phyloP scores from a whole-genome alignment of 2,797 vertebrate species.

The Echeneis naucrates region DNA sequence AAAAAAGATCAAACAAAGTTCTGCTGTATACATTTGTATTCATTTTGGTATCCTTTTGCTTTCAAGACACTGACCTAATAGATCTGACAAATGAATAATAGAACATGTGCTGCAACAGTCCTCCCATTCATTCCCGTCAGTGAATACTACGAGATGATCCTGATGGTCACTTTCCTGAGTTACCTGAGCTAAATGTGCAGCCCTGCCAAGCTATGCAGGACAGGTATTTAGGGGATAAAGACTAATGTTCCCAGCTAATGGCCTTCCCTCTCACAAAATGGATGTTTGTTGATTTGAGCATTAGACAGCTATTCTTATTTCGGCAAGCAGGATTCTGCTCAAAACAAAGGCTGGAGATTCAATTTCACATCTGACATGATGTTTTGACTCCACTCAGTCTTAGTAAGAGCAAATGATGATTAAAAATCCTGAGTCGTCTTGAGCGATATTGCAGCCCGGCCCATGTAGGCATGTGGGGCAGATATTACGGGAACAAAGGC shows the following conservation, averaged over 20 bases:
- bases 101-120: background rate
- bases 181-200: constrained; percentile 34
- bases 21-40: background rate
- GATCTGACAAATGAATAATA: background rate
- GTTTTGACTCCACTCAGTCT: constrained; percentile 43
- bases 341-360: constrained; percentile 37
- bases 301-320: constrained; percentile 38
- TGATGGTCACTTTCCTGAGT: constrained; percentile 30
- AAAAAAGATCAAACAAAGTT: background rate
- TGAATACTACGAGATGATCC: background rate
- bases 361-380: constrained; percentile 37
- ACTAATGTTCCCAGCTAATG: constrained; percentile 29
- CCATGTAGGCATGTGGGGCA: constrained; percentile 28
- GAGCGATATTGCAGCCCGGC: constrained; percentile 54
- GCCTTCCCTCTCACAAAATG: constrained; percentile 36
- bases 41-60: too few relatives aligned
- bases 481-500: constrained; percentile 58
- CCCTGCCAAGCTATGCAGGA: constrained; percentile 43
- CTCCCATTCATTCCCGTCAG: background rate
- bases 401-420: constrained; percentile 44
- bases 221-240: constrained; percentile 54
- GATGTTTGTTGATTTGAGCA: constrained; percentile 42
- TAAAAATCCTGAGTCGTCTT: constrained; percentile 39
- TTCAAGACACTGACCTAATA: background rate
- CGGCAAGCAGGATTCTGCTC: constrained; percentile 34